A percentile compares a stretch with the other conserved stretches of the same genome.
Conservation (phyloP, 92 coral and sea anemone genomes). For the Hydrozoanthus gracilis region DNA sequence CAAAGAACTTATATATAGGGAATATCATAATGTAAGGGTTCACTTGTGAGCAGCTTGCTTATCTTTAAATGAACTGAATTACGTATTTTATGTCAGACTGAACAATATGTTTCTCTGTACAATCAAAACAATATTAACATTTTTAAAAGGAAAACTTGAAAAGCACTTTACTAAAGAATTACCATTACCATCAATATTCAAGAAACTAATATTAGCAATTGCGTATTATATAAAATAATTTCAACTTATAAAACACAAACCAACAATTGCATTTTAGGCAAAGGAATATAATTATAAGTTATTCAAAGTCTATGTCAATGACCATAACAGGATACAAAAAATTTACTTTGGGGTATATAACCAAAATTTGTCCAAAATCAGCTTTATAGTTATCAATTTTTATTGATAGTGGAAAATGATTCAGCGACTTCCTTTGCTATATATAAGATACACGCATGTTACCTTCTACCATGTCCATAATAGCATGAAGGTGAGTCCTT, state of each 20-base stretch:
- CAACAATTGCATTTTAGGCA: not conserved
- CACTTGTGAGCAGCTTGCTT: not conserved
- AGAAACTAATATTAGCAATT: conserved; percentile 9
- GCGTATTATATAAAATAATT: not conserved
- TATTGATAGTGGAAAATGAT: conserved; percentile 18
- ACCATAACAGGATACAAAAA: conserved; percentile 1
- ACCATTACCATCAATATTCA: not conserved
- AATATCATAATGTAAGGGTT: not conserved
- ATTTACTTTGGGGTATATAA: not conserved
- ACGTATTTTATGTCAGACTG: too few relatives aligned
- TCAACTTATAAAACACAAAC: not conserved
- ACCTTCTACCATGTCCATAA: not conserved
- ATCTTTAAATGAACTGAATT: not conserved
- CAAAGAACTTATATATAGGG: not conserved
- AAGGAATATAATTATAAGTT: conserved; percentile 2
- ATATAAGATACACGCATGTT: not conserved
- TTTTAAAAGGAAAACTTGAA: not conserved
- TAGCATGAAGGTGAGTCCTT: conserved; percentile 18
- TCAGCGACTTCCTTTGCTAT: conserved; percentile 13
- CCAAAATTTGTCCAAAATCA: conserved; percentile 9
- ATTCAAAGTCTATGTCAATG: not conserved
- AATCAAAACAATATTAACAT: too few relatives aligned
- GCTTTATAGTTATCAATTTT: not conserved
- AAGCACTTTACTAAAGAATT: not conserved
- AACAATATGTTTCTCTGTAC: too few relatives aligned